phyloP scores from a whole-genome alignment of 2,888 invertebrate genomes.

The Nomada ferruginata region DNA sequence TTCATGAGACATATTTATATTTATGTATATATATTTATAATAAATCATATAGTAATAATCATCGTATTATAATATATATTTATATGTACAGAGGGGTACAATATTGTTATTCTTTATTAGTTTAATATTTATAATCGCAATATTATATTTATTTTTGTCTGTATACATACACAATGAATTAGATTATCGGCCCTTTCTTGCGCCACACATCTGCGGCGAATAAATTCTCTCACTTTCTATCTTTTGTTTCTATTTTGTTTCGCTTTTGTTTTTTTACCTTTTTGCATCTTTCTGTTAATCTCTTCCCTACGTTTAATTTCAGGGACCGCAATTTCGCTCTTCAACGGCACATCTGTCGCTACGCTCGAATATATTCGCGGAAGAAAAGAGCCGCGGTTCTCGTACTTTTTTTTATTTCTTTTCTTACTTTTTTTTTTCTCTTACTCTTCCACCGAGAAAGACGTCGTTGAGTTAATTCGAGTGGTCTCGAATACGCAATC shows the following conservation, averaged over 20 bases:
- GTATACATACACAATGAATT: slow-evolving; percentile 84
- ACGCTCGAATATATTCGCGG: slow-evolving; percentile 51
- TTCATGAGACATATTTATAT: slow-evolving; percentile 80
- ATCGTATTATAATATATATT: slow-evolving; percentile 83
- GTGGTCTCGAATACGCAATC: slow-evolving; percentile 52
- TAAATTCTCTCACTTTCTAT: slow-evolving; percentile 71
- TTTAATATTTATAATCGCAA: slow-evolving; percentile 83
- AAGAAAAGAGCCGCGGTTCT: slow-evolving; percentile 61
- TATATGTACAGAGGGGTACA: slow-evolving; percentile 84
- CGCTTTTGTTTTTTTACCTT: slow-evolving; percentile 65
- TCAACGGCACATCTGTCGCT: slow-evolving; percentile 46
- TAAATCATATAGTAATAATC: slow-evolving; percentile 83
- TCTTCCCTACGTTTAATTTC: slow-evolving; percentile 42
- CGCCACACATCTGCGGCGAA: slow-evolving; percentile 65
- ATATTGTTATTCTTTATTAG: slow-evolving; percentile 82
- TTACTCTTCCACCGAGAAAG: slow-evolving; percentile 57
- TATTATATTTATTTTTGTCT: slow-evolving; percentile 82
- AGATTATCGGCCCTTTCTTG: slow-evolving; percentile 80
- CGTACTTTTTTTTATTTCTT: slow-evolving; percentile 25
- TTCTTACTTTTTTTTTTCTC: slow-evolving; percentile 13
- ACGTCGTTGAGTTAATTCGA: slow-evolving; percentile 63
- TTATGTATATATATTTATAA: slow-evolving; percentile 79
- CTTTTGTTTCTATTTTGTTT: slow-evolving; percentile 66
- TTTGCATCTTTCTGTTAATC: slow-evolving; percentile 56
- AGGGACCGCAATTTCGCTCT: slow-evolving; percentile 53